Base-by-base conservation (phyloP, 30 jellyfish, hydroid and myxozoan species). In the Hydra vulgaris region DNA sequence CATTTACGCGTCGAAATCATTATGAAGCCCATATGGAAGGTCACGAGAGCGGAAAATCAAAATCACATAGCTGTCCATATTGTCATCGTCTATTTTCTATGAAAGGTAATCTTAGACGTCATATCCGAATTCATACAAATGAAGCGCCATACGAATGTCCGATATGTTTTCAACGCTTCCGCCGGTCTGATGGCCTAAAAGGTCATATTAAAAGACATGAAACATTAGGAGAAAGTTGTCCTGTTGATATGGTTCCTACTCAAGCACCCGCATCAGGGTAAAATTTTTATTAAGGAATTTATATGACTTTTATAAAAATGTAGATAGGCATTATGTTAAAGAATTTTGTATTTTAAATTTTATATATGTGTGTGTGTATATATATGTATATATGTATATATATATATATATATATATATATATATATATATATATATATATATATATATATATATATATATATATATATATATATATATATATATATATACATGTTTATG, bases 101-200 rank as follows among this genome's bases (percentile, higher is more conserved):
- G 87, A 80, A 80, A 22, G 87, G 87, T 70, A 80, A 80, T 27
- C 70, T 80, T 19, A 79, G 87, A 66, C 68, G 87, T 0, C 87
- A 80, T 70, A 80, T 80, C 18, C 68, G 87, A 80, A 80, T 80
- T n/a, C 87, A 80, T 26, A 80, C 87, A 27, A 80, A 80, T 72
- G 87, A 80, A 70, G 87, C 87, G 21, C 87, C 87, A 8, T 80
- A 80, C 72, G 87, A 80, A 80, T 80, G 87, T 66, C 87, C 87
- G 18, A 80, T 80, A 17, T 80, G 87, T 27, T 80, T 80, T 70
- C 87, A 80, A 66, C 87, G 87, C 16, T 80, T 80, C 84, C 82
- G 87, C 17, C 80, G 87, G 24, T 80, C 87, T 15, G 87, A 80
- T 70, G 87, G 87, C 12, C 26, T 80, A 20, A 80, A 80, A 27